Evolutionary conservation across 92 coral and sea anemone genomes (phyloP).

Genomic region (Montipora capitata): DNA sequence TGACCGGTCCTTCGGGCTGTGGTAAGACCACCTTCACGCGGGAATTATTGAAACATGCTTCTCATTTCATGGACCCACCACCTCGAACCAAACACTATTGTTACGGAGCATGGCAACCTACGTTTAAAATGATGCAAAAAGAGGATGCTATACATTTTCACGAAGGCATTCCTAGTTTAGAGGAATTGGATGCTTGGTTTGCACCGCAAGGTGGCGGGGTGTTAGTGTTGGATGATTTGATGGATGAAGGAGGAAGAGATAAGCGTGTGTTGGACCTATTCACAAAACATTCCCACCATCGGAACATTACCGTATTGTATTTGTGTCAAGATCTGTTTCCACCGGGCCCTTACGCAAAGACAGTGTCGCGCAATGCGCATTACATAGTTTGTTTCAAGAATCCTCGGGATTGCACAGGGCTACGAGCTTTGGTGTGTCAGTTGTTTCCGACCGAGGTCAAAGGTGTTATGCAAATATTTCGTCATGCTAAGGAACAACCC

Average conservation of each 20-base stretch:
- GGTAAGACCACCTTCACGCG: constrained; percentile 18
- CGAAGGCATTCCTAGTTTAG: constrained; percentile 38
- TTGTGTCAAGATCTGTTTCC: constrained; percentile 64
- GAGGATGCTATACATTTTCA: constrained; percentile 36
- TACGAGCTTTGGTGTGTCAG: neutral
- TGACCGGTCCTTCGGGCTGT: constrained; percentile 1
- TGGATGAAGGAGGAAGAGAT: constrained; percentile 51
- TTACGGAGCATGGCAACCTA: constrained; percentile 66
- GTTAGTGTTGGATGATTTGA: constrained; percentile 55
- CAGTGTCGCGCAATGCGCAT: constrained; percentile 43
- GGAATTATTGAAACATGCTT: neutral
- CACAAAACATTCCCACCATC: constrained; percentile 70
- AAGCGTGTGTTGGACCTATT: constrained; percentile 57
- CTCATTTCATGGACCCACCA: neutral
- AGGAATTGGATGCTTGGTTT: constrained; percentile 28
- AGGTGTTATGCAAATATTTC: neutral
- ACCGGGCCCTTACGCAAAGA: constrained; percentile 37
- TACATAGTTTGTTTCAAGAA: constrained; percentile 49
- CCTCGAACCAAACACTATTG: constrained; percentile 29
- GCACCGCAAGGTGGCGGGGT: constrained; percentile 18
- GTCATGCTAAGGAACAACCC: too few species aligned
- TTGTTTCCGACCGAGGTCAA: neutral
- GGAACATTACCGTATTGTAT: constrained; percentile 32
- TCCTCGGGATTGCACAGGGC: constrained; percentile 53
- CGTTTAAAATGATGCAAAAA: constrained; percentile 20